Base-by-base conservation (phyloP, 2,797 vertebrate species). In the Megalops cyprinoides region DNA sequence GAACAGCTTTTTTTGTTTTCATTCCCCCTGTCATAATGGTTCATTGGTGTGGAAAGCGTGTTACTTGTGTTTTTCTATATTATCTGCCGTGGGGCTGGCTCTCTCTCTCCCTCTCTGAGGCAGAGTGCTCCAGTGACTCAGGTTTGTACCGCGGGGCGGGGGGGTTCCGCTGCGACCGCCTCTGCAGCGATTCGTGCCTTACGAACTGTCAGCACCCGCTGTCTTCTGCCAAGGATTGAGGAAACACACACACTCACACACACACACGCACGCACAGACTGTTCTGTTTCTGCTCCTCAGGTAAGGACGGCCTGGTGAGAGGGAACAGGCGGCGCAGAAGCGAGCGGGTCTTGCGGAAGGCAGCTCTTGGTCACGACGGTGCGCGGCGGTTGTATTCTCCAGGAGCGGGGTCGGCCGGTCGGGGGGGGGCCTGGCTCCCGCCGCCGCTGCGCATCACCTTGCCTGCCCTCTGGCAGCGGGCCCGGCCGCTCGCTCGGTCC, bases 101-200 rank as follows among this genome's bases (percentile, higher is more conserved):
- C 31, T 65, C 60, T 34, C 31, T 4, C 28, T 65, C 3, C 14
- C 10, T 65, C n/a, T n/a, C n/a, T 34, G 28, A 60, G 56, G 6
- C 56, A 37, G 31, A 65, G 60, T 65, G 60, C 31, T 34, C 39
- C 37, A 44, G 39, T 42, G 39, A 71, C 67, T 42, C 37, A 44
- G 67, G 39, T 18, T 71, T 69, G 71, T 34, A 28, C 14, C 39
- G 23, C 18, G 9, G 42, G 67, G 67, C 39, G 34, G 67, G n/a
- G n/a, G n/a, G 42, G 34, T 44, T n/a, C 67, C 20, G 25, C 67
- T 44, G 37, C 42, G 39, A 23, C 67, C 34, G 42, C 37, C 7
- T 71, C 67, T 71, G 39, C 31, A 71, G 34, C 71, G 39, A 37
- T 71, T 71, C 8, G 67, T 71, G 67, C 67, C 9, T 71, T 58